Percentiles rank a stretch among this genome's conserved stretches.
phyloP scores from a whole-genome alignment of 1,140 invertebrate genomes.

The Polypedilum pembai region DNA sequence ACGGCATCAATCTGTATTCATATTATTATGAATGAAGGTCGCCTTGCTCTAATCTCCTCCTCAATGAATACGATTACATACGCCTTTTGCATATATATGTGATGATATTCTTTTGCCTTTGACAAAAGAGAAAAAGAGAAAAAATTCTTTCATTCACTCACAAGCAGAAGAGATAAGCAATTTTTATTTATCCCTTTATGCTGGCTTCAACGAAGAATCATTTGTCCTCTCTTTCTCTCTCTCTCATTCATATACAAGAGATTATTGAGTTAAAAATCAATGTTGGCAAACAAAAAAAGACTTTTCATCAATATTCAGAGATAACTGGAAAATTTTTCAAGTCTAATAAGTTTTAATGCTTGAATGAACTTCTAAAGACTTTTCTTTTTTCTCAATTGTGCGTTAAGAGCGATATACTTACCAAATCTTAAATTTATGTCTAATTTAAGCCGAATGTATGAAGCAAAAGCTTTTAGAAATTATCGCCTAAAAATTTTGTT shows the following conservation, averaged over 20 bases:
- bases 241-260: no score
- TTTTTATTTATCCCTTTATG: background rate
- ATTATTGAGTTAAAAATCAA: no score
- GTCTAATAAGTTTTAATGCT: background rate
- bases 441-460: no score
- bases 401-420: no score
- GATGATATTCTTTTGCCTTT: background rate
- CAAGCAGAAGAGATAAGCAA: background rate
- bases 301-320: background rate
- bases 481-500: no score
- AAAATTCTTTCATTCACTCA: background rate
- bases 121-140: background rate
- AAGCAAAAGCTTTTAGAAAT: no score
- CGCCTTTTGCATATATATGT: constrained; percentile 7
- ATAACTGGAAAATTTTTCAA: background rate
- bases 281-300: background rate
- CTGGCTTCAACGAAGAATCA: background rate
- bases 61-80: background rate
- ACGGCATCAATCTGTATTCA: constrained; percentile 6
- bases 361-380: background rate
- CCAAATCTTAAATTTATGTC: no score
- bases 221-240: background rate
- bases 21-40: constrained; percentile 6
- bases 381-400: no score
- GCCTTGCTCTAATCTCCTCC: background rate